These are phyloP conservation scores for Grantiella picta DNA, from an alignment of 2,113 vertebrate species.

Conservation along the genomic window DNA sequence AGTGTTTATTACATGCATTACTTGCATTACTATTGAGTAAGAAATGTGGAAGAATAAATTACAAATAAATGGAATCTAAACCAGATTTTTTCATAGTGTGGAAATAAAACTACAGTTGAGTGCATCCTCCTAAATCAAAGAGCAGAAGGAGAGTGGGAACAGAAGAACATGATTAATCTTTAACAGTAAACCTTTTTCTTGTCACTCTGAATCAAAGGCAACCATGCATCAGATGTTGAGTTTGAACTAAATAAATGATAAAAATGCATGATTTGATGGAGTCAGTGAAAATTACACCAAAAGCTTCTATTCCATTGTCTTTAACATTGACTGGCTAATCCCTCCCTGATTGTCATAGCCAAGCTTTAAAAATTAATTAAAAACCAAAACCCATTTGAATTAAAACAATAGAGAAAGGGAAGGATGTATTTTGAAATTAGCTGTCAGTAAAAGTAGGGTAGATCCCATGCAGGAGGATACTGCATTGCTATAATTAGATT, in stretches of 20 bases:
- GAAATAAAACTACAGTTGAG: conserved; percentile 18
- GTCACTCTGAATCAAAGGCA: conserved; percentile 60
- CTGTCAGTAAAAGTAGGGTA: not conserved
- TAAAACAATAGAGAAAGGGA: not conserved
- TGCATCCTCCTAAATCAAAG: conserved; percentile 9
- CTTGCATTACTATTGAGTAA: not conserved
- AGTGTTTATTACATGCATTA: not conserved
- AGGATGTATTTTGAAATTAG: not conserved
- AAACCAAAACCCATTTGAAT: not conserved
- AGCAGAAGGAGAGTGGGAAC: conserved; percentile 65
- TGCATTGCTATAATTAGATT: not conserved
- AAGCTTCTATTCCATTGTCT: not conserved
- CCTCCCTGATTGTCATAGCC: not conserved
- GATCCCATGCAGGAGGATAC: not conserved
- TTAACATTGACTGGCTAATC: not conserved
- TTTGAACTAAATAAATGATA: conserved; percentile 28
- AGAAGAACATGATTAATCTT: conserved; percentile 62
- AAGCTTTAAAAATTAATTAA: not conserved
- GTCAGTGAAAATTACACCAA: not conserved
- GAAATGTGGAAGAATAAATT: not conserved
- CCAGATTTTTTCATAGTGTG: not conserved
- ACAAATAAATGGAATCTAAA: not conserved
- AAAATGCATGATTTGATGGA: conserved; percentile 9
- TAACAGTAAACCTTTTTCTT: conserved; percentile 61
- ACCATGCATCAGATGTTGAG: conserved; percentile 30